These are phyloP conservation scores for Gymnocypris eckloni DNA, from an alignment of 2,797 vertebrate species.

Conservation along the genomic window DNA sequence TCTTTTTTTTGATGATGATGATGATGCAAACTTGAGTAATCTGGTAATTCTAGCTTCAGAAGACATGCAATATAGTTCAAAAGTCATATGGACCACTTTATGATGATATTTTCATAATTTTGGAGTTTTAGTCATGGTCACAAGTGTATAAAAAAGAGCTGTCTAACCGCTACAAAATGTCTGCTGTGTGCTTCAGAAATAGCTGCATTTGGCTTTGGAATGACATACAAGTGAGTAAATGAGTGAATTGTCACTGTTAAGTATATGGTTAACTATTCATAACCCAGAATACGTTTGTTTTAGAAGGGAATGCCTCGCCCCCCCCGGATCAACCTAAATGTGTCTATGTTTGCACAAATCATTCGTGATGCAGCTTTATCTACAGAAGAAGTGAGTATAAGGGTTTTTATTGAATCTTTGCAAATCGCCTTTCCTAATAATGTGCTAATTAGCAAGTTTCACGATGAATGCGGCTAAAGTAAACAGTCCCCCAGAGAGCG, in stretches of 20 bases:
- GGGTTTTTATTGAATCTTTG: too few species aligned
- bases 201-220: background rate
- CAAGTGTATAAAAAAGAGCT: background rate
- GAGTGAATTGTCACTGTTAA: background rate
- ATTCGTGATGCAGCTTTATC: too few species aligned
- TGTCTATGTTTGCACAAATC: too few species aligned
- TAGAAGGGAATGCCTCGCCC: too few species aligned
- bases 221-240: background rate
- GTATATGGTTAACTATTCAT: background rate
- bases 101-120: background rate
- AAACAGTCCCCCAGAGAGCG: too few species aligned
- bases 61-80: background rate
- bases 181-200: background rate
- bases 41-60: background rate
- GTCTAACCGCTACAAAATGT: background rate
- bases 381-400: too few species aligned
- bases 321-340: too few species aligned
- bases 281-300: too few species aligned
- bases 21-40: conserved; percentile 6
- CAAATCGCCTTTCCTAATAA: too few species aligned
- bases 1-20: background rate
- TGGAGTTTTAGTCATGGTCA: background rate
- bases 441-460: too few species aligned
- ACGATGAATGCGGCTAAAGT: too few species aligned
- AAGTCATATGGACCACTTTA: background rate